phyloP scores from a whole-genome alignment of 1,140 invertebrate genomes.

The Bombus difficillimus region DNA sequence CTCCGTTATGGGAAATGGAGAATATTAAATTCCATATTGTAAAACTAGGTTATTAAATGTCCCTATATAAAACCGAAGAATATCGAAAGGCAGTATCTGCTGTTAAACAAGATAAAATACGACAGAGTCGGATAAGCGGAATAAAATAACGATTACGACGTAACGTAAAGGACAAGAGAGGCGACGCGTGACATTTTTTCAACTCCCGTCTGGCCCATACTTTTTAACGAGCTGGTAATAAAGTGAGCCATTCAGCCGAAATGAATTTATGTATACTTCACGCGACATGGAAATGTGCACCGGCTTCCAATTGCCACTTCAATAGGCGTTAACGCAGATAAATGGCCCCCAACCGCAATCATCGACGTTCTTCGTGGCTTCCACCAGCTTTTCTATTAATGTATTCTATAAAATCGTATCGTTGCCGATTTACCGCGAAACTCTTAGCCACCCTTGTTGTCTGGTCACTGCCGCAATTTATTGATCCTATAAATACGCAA shows the following conservation, averaged over 20 bases:
- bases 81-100: neutral
- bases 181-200: slow-evolving; percentile 26
- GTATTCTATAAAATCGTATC: slow-evolving; percentile 40
- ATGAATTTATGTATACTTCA: slow-evolving; percentile 70
- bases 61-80: neutral
- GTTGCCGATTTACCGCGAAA: neutral
- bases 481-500: neutral
- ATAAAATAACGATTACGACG: slow-evolving; percentile 31
- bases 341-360: slow-evolving; percentile 60
- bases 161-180: neutral
- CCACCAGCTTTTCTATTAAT: slow-evolving; percentile 47
- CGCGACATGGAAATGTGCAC: slow-evolving; percentile 50
- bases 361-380: slow-evolving; percentile 46
- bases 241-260: slow-evolving; percentile 62
- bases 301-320: slow-evolving; percentile 64
- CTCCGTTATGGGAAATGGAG: neutral
- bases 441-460: neutral
- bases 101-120: slow-evolving; percentile 2
- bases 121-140: neutral
- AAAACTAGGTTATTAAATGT: neutral
- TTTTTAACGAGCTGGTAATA: slow-evolving; percentile 62
- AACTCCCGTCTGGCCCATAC: slow-evolving; percentile 11
- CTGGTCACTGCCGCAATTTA: neutral
- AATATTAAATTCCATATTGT: neutral
- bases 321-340: slow-evolving; percentile 71